Conservation (phyloP, 2,888 invertebrate species). For the Ormyrus labotus region DNA sequence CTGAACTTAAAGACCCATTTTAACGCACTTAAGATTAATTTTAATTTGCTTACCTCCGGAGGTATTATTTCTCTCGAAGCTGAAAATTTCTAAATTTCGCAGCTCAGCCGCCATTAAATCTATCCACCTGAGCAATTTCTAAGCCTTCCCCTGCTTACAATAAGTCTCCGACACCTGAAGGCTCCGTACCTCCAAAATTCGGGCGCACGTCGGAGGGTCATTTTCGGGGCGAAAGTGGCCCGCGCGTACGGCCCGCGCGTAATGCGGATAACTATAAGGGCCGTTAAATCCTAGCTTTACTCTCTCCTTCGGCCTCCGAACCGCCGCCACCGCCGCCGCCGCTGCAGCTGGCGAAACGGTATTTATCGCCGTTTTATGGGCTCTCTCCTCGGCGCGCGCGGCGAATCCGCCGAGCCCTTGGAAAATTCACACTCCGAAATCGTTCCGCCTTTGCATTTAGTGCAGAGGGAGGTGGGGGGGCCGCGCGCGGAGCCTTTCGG, state of each 20-base stretch:
- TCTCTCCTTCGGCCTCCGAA: too few species aligned
- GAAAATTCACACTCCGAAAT: conserved; percentile 63
- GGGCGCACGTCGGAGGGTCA: conserved; percentile 12
- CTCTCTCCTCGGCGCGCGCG: conserved; percentile 62
- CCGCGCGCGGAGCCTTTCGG: background rate
- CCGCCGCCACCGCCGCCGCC: background rate
- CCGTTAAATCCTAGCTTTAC: conserved; percentile 62
- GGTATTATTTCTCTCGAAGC: too few species aligned
- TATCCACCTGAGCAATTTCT: too few species aligned
- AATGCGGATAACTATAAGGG: conserved; percentile 62
- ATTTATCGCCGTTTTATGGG: conserved; percentile 73
- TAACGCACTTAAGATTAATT: too few species aligned
- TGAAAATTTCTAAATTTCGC: too few species aligned
- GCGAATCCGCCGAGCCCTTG: conserved; percentile 60
- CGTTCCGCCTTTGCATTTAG: conserved; percentile 35
- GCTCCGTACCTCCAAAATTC: background rate
- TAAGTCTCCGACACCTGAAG: background rate
- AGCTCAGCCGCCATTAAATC: too few species aligned
- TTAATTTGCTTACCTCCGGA: too few species aligned
- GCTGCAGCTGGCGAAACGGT: conserved; percentile 71
- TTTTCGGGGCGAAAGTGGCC: conserved; percentile 3
- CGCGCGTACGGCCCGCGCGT: conserved; percentile 56
- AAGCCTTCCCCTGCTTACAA: too few species aligned
- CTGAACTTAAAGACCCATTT: too few species aligned
- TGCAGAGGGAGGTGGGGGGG: conserved; percentile 7